Conservation (phyloP, 1,140 invertebrate genomes). For the silkworm (Bombyx mori) region DNA sequence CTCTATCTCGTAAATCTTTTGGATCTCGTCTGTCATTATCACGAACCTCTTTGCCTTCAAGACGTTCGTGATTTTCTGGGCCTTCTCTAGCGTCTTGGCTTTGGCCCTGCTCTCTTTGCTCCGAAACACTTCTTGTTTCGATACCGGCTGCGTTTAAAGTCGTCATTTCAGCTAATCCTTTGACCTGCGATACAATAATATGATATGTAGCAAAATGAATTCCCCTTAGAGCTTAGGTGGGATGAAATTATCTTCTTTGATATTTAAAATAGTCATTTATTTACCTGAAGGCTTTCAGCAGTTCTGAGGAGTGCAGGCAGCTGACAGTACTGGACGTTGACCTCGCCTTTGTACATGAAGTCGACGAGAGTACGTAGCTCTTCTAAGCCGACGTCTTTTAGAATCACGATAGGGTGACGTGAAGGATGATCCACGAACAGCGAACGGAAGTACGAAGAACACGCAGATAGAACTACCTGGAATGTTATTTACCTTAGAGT, state of each 20-base stretch:
- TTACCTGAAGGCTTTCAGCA: slow-evolving; percentile 90
- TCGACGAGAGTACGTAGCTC: slow-evolving; percentile 92
- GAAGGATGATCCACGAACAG: slow-evolving; percentile 91
- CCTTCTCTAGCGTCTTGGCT: slow-evolving; percentile 44
- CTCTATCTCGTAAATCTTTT: slow-evolving; percentile 46
- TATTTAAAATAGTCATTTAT: no score
- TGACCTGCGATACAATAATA: slow-evolving; percentile 70
- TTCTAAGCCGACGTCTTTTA: slow-evolving; percentile 92
- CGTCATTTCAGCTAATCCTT: slow-evolving; percentile 93
- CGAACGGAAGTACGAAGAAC: slow-evolving; percentile 94
- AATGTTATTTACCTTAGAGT: slow-evolving; percentile 8
- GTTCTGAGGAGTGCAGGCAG: slow-evolving; percentile 91
- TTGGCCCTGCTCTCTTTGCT: slow-evolving; percentile 64
- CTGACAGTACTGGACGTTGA: slow-evolving; percentile 94
- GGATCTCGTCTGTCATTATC: slow-evolving; percentile 48
- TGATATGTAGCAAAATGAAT: neutral
- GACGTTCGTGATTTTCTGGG: slow-evolving; percentile 39
- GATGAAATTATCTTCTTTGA: no score
- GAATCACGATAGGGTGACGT: slow-evolving; percentile 92
- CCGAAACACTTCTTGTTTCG: slow-evolving; percentile 54
- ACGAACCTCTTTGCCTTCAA: slow-evolving; percentile 39
- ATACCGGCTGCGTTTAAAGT: slow-evolving; percentile 77
- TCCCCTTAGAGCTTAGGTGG: no score
- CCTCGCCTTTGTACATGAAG: slow-evolving; percentile 97
- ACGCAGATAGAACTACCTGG: slow-evolving; percentile 91